Conservation (phyloP, 2,888 invertebrate species). For the Habrosyne pyritoides region DNA sequence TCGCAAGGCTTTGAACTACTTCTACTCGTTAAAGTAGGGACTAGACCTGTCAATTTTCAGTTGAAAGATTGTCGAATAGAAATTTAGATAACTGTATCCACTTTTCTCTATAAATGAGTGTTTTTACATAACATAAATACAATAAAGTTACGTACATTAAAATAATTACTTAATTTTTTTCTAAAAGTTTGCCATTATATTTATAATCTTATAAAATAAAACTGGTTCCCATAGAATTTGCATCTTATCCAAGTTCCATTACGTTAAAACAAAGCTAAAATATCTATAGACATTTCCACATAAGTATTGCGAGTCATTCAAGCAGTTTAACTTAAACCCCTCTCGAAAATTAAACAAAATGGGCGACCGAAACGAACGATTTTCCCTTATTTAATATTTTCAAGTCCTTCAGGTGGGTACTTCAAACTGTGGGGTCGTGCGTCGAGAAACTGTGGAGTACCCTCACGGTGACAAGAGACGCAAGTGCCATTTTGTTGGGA, state of each 20-base stretch:
- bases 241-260: too few species aligned
- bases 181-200: too few species aligned
- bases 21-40: too few species aligned
- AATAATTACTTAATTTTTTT: too few species aligned
- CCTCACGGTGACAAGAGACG: slow-evolving; percentile 47
- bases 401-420: slow-evolving; percentile 6
- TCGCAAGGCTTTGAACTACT: not conserved
- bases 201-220: too few species aligned
- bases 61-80: too few species aligned
- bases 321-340: slow-evolving; percentile 3
- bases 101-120: too few species aligned
- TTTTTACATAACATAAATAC: too few species aligned
- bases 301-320: not conserved
- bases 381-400: slow-evolving; percentile 9
- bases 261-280: not conserved
- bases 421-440: slow-evolving; percentile 23
- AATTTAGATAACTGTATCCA: too few species aligned
- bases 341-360: slow-evolving; percentile 7
- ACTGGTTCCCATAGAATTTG: too few species aligned
- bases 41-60: too few species aligned
- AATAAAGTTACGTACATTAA: too few species aligned
- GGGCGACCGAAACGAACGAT: slow-evolving; percentile 5
- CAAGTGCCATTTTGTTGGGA: slow-evolving; percentile 53
- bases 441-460: slow-evolving; percentile 38
- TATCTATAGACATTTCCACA: not conserved